phyloP scores from a whole-genome alignment of 1,140 invertebrate species.

The Atta cephalotes region DNA sequence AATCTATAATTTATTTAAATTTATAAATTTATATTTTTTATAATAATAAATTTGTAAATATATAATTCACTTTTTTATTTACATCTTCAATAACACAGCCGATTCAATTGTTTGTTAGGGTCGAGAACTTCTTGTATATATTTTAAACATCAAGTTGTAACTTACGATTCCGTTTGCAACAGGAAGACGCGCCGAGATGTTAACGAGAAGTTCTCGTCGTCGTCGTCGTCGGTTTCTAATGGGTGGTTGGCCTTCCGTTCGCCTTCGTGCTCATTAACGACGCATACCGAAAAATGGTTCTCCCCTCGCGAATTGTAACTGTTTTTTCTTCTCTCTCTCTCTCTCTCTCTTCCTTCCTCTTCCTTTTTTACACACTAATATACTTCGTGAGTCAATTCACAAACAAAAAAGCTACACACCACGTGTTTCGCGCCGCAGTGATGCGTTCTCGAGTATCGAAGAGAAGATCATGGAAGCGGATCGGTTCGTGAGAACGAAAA shows the following conservation, averaged over 20 bases:
- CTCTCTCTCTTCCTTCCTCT: not conserved
- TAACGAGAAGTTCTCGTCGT: conserved; percentile 40
- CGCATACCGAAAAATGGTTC: conserved; percentile 30
- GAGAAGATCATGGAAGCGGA: conserved; percentile 15
- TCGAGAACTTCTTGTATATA: not conserved
- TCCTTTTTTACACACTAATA: not conserved
- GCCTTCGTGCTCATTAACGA: conserved; percentile 35
- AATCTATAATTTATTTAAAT: too few species aligned
- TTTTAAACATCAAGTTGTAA: not conserved
- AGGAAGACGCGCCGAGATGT: conserved; percentile 31
- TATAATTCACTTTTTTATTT: not conserved
- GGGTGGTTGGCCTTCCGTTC: conserved; percentile 7
- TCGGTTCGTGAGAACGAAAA: conserved; percentile 19
- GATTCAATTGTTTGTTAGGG: not conserved
- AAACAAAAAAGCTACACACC: conserved; percentile 48
- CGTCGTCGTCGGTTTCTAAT: conserved; percentile 23
- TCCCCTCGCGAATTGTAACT: not conserved
- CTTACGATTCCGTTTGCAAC: conserved; percentile 41
- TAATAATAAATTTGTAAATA: not conserved
- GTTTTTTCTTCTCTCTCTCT: not conserved
- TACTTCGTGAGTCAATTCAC: conserved; percentile 42
- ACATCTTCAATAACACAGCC: not conserved
- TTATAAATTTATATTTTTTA: too few species aligned
- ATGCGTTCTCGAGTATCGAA: conserved; percentile 25
- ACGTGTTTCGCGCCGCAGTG: conserved; percentile 29